phyloP scores from a whole-genome alignment of 1,140 invertebrate species.

The Parasteatoda tepidariorum region DNA sequence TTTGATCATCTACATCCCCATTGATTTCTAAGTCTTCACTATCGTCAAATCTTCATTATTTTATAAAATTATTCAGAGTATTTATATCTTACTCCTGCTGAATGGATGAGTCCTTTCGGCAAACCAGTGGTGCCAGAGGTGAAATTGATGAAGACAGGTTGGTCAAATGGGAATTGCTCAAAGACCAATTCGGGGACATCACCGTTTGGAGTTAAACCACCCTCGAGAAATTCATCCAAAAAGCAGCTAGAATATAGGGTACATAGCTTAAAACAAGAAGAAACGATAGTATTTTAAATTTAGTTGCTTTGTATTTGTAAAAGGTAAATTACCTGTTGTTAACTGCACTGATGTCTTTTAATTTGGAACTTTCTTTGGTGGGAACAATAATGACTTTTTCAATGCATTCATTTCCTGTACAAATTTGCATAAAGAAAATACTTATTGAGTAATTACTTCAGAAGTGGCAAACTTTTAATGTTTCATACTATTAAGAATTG shows the following conservation, averaged over 20 bases:
- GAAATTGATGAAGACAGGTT: conserved; percentile 76
- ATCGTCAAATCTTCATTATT: too few relatives aligned
- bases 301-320: neutral
- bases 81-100: conserved; percentile 73
- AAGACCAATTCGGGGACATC: conserved; percentile 67
- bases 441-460: too few relatives aligned
- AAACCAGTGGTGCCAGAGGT: conserved; percentile 75
- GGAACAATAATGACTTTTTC: conserved; percentile 50
- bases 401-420: conserved; percentile 19
- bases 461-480: too few relatives aligned
- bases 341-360: conserved; percentile 28
- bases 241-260: conserved; percentile 42
- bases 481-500: too few relatives aligned
- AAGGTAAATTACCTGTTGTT: conserved; percentile 26
- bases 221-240: conserved; percentile 66
- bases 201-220: conserved; percentile 62
- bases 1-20: neutral
- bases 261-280: neutral
- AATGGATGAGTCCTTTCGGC: conserved; percentile 76
- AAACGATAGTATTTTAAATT: neutral
- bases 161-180: conserved; percentile 74
- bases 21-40: too few relatives aligned
- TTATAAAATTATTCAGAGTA: too few relatives aligned
- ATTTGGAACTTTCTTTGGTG: conserved; percentile 26
- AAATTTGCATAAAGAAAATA: too few relatives aligned